Evolutionary conservation across 1,140 invertebrate genomes (phyloP), one percentile per base, ranked within the genome.

Genomic region (Pseudoatta argentina): DNA sequence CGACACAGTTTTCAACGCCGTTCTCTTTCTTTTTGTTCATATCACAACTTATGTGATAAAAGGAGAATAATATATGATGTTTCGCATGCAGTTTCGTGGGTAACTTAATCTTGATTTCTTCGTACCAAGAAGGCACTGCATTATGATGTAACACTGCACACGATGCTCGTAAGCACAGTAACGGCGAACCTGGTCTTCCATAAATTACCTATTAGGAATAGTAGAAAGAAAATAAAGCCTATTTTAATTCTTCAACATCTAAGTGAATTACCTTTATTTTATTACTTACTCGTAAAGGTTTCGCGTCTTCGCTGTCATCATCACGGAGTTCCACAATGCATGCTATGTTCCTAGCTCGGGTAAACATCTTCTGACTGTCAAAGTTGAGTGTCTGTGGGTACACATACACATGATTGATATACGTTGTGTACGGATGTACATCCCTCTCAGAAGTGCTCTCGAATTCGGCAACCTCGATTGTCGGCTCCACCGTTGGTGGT

Each of bases 301-400:
- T 94, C n/a, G 97, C 95, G 91, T 96, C 96, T 92, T 97, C 97
- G 48, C 95, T 94, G 94, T 98, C 98, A 53, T 96, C 96, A 91
- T 99, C 98, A 75, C 97, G 96, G 30, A 99, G 92, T 95, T 99
- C 98, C 10, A 99, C 96, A 61, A 97, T 96, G 87, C 98, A 98
- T 0, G 98, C 97, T 90, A 99, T 98, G 93, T 99, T 99, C 89
- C 98, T 96, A 0, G 98, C 98, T 93, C 98, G 95, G 0, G 96
- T 97, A 91, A 99, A 98, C 89, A 97, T 96, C 93, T 99, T 99
- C 94, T 99, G 98, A n/a, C 97, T 97, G 94, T 99, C 98, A 93
- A 98, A 99, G 92, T 97, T 98, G 10, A 99, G 95, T 75, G 95
- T 96, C 81, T 97, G 95, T 0, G 99, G 99, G 94, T 99, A 99